Percentiles rank a stretch among this genome's conserved stretches.
phyloP scores from a whole-genome alignment of 2,113 vertebrate species.

The Taxidea taxus region DNA sequence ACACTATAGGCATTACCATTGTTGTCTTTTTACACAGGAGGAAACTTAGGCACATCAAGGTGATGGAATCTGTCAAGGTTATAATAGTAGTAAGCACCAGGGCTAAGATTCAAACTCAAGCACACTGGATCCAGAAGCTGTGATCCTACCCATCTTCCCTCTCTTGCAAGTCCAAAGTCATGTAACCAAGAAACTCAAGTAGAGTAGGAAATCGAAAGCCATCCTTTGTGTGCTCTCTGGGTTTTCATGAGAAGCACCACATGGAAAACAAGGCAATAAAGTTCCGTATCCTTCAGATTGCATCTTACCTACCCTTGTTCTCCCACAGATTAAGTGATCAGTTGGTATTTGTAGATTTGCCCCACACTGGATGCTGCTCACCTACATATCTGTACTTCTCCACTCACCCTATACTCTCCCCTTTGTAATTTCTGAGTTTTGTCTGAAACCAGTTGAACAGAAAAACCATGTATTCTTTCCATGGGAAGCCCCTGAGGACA shows the following conservation, averaged over 20 bases:
- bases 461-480: background rate
- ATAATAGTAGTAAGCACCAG: background rate
- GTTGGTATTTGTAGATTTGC: background rate
- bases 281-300: background rate
- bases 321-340: background rate
- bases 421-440: background rate
- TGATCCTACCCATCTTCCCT: background rate
- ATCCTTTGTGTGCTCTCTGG: background rate
- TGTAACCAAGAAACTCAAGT: background rate
- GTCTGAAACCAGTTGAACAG: background rate
- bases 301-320: background rate
- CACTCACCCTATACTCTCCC: background rate
- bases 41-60: background rate
- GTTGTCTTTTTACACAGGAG: background rate
- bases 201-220: background rate
- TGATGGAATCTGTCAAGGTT: background rate
- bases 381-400: background rate
- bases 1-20: background rate
- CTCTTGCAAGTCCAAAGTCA: background rate
- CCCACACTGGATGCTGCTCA: background rate
- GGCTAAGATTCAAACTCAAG: background rate
- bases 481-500: background rate
- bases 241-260: background rate
- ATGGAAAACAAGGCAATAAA: background rate
- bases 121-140: background rate